These are phyloP conservation scores for Aythya baeri DNA, from an alignment of 2,113 vertebrate species.

Conservation along the genomic window DNA sequence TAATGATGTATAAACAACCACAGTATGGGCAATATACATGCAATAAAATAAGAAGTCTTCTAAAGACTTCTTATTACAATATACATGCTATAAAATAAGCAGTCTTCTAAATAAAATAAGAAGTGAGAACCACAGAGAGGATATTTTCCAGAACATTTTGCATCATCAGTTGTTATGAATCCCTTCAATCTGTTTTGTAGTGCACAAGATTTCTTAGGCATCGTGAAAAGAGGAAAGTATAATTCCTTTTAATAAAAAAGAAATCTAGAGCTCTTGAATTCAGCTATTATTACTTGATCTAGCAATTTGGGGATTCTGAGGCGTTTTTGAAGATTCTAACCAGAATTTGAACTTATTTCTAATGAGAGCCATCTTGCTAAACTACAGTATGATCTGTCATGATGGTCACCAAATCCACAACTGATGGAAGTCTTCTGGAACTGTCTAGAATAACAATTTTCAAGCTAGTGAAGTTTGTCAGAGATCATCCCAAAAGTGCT, in stretches of 20 bases:
- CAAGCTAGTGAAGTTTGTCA: neutral
- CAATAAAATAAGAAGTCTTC: neutral
- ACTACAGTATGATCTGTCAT: neutral
- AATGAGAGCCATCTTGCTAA: neutral
- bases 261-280: neutral
- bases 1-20: neutral
- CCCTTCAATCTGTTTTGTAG: neutral
- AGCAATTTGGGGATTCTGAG: neutral
- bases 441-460: slow-evolving; percentile 1
- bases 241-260: neutral
- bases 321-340: neutral
- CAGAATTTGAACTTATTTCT: slow-evolving; percentile 8
- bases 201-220: neutral
- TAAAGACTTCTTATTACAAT: neutral
- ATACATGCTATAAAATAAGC: neutral
- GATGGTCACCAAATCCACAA: neutral
- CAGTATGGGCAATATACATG: neutral
- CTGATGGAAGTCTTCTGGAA: neutral
- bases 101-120: neutral
- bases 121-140: neutral
- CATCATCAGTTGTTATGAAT: neutral
- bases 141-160: neutral
- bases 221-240: neutral
- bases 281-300: neutral
- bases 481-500: neutral